A percentile compares a stretch with the other conserved stretches of the same genome.
Evolutionary conservation across 2,888 invertebrate genomes (phyloP).

Genomic region (Autographa gamma): DNA sequence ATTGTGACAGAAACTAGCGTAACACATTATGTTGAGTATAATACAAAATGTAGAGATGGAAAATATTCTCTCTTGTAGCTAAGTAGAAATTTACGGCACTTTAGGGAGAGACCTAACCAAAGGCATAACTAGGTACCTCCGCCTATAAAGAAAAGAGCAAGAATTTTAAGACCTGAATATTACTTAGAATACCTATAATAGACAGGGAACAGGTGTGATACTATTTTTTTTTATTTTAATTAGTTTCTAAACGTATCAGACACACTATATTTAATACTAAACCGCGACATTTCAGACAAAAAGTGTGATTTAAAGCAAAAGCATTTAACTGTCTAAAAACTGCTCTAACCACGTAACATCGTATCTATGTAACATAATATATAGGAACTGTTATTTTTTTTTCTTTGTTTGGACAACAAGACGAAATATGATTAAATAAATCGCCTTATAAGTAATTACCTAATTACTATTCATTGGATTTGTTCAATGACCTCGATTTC

Average conservation of each 20-base stretch:
- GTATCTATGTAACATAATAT: too few species aligned
- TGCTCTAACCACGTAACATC: too few species aligned
- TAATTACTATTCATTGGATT: slow-evolving; percentile 34
- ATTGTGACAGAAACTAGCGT: too few species aligned
- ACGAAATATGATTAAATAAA: slow-evolving; percentile 3
- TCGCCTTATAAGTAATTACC: slow-evolving; percentile 9
- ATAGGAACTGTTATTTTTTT: not conserved
- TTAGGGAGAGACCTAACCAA: not conserved
- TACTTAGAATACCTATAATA: too few species aligned
- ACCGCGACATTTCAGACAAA: too few species aligned
- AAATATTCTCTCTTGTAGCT: not conserved
- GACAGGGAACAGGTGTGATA: too few species aligned
- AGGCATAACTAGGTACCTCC: not conserved
- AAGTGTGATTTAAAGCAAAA: too few species aligned
- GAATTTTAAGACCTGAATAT: not conserved
- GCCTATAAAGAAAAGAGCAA: not conserved
- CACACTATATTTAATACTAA: too few species aligned
- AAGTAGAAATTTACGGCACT: not conserved
- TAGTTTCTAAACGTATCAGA: too few species aligned
- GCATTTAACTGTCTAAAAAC: too few species aligned
- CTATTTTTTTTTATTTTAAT: too few species aligned
- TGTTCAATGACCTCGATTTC: slow-evolving; percentile 22
- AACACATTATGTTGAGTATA: not conserved
- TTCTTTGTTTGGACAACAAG: slow-evolving; percentile 3
- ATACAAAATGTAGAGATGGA: not conserved